phyloP scores from a whole-genome alignment of 2,113 vertebrate genomes.

The Oryzias javanicus region DNA sequence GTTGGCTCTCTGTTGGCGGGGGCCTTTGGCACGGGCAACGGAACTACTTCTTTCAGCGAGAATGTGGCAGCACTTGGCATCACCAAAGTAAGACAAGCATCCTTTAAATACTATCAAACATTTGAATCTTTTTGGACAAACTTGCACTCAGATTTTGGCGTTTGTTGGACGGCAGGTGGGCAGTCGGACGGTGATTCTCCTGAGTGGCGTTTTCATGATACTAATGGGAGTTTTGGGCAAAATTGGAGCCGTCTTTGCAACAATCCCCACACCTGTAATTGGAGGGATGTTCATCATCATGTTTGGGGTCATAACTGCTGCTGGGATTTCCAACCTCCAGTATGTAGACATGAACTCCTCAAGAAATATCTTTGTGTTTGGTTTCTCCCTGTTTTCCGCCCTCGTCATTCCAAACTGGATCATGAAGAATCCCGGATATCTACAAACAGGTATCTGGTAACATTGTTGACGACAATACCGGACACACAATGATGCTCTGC shows the following conservation, averaged over 20 bases:
- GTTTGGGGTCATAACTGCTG: conserved; percentile 89
- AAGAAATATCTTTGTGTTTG: conserved; percentile 92
- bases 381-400: conserved; percentile 89
- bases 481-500: neutral
- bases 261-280: conserved; percentile 87
- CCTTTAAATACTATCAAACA: too few relatives aligned
- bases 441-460: conserved; percentile 82
- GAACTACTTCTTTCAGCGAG: conserved; percentile 92
- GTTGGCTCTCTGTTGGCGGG: conserved; percentile 88
- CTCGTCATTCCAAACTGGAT: conserved; percentile 88
- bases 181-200: conserved; percentile 86
- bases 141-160: too few relatives aligned
- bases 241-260: conserved; percentile 85
- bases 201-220: conserved; percentile 83
- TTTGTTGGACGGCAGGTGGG: conserved; percentile 81
- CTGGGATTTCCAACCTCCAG: conserved; percentile 92
- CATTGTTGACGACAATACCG: neutral
- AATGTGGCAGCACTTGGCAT: conserved; percentile 91
- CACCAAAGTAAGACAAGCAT: conserved; percentile 81
- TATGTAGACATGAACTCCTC: conserved; percentile 94
- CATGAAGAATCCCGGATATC: conserved; percentile 71
- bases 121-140: too few relatives aligned
- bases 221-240: conserved; percentile 88
- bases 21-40: conserved; percentile 90
- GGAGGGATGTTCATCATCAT: conserved; percentile 93